These are phyloP conservation scores for Paradoxurus hermaphroditus DNA, from an alignment of 2,113 vertebrate species.

Conservation along the genomic window DNA sequence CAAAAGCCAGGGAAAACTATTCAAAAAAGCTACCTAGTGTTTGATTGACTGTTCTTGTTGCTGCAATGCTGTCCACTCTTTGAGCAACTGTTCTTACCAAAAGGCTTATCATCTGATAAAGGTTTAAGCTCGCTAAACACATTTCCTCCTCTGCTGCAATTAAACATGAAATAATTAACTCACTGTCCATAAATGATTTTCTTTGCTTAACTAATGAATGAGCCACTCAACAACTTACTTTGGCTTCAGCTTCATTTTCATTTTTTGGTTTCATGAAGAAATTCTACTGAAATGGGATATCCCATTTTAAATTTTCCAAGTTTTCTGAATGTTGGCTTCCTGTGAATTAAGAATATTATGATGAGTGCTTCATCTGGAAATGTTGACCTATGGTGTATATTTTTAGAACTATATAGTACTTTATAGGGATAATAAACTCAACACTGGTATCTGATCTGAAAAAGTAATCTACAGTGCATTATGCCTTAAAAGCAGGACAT, in stretches of 20 bases:
- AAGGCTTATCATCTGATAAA: not conserved
- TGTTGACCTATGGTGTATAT: not conserved
- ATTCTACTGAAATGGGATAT: not conserved
- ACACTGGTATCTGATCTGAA: not conserved
- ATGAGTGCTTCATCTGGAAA: not conserved
- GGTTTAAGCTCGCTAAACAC: not conserved
- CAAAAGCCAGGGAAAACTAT: not conserved
- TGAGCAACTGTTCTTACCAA: not conserved
- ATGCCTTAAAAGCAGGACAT: not conserved
- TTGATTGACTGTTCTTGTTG: not conserved
- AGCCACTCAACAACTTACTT: not conserved
- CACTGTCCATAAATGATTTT: not conserved
- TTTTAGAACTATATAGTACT: not conserved
- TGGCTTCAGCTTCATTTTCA: not conserved
- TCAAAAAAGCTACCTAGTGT: not conserved
- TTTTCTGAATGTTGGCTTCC: not conserved
- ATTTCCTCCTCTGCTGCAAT: not conserved
- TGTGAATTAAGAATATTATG: not conserved
- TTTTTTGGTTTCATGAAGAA: not conserved
- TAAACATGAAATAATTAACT: slow-evolving; percentile 8
- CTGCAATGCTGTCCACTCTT: not conserved
- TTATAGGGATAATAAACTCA: not conserved
- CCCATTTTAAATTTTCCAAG: not conserved
- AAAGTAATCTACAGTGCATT: not conserved
- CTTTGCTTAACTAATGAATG: slow-evolving; percentile 10